A percentile compares a stretch with the other conserved stretches of the same genome.
Conservation (phyloP, 1,140 invertebrate genomes). For the Gryllus bimaculatus region DNA sequence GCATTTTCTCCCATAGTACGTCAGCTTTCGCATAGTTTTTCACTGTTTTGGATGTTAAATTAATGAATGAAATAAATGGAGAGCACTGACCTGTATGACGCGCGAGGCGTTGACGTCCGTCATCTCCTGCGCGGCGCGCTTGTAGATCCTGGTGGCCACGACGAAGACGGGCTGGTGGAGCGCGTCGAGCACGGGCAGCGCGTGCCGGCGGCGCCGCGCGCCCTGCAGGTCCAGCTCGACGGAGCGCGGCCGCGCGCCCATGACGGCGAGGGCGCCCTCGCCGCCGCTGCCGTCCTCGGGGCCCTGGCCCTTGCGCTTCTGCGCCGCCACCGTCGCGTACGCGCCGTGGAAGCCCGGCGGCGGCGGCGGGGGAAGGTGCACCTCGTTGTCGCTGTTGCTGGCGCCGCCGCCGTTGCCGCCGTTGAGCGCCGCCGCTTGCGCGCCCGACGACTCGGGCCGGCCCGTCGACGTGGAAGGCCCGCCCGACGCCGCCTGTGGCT, state of each 20-base stretch:
- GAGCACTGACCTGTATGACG: slow-evolving; percentile 57
- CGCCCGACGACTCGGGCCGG: neutral
- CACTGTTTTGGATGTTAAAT: too few relatives aligned
- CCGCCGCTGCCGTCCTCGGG: slow-evolving; percentile 65
- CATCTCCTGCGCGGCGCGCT: slow-evolving; percentile 81
- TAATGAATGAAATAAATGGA: too few relatives aligned
- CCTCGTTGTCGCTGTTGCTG: slow-evolving; percentile 33
- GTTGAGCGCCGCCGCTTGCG: slow-evolving; percentile 22
- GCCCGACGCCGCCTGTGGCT: slow-evolving; percentile 34
- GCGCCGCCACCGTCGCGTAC: slow-evolving; percentile 76
- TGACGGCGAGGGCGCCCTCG: slow-evolving; percentile 66
- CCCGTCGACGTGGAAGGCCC: slow-evolving; percentile 50
- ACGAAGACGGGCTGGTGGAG: slow-evolving; percentile 38
- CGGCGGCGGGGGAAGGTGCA: slow-evolving; percentile 69
- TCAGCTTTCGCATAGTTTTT: too few relatives aligned
- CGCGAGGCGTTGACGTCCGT: slow-evolving; percentile 86
- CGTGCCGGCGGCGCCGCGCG: slow-evolving; percentile 46
- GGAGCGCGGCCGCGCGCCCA: slow-evolving; percentile 73
- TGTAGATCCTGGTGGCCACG: slow-evolving; percentile 64
- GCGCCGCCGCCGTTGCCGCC: slow-evolving; percentile 9
- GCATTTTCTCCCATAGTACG: too few relatives aligned
- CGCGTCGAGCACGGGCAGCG: neutral
- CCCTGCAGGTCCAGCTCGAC: slow-evolving; percentile 65
- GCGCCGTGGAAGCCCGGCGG: slow-evolving; percentile 57
- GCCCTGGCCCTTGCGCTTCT: slow-evolving; percentile 57